phyloP scores from a whole-genome alignment of 2,888 invertebrate species.

The Euclidia mi region DNA sequence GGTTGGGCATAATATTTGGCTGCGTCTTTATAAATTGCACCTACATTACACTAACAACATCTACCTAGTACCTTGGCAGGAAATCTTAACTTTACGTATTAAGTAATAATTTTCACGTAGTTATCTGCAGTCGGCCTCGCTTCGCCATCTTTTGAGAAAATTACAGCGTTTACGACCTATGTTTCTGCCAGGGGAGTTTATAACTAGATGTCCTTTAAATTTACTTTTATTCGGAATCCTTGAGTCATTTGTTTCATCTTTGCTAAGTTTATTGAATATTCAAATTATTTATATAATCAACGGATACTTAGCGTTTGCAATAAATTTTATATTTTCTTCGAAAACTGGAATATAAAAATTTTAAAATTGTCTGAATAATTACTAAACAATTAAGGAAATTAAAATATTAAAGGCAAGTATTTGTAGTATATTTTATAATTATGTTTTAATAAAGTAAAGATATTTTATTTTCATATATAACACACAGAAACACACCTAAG shows the following conservation, averaged over 20 bases:
- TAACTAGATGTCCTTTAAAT: constrained; percentile 20
- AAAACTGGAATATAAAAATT: no score
- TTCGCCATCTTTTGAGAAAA: constrained; percentile 32
- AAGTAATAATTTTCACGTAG: constrained; percentile 30
- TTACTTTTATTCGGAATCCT: constrained; percentile 19
- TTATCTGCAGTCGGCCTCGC: constrained; percentile 31
- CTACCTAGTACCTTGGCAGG: background rate
- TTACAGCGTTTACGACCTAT: constrained; percentile 22
- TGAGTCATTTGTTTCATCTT: constrained; percentile 10
- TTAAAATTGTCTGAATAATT: no score
- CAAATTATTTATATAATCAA: constrained; percentile 22
- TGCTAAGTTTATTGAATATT: constrained; percentile 10
- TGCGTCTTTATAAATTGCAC: constrained; percentile 1
- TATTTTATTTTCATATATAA: no score
- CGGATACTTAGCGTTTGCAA: no score
- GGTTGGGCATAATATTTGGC: background rate
- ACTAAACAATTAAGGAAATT: no score
- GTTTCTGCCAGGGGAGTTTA: constrained; percentile 11
- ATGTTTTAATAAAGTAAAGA: no score
- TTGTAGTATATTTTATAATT: no score
- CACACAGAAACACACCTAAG: no score
- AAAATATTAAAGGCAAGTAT: no score
- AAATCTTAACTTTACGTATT: constrained; percentile 11
- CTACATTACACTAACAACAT: background rate
- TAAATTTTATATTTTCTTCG: no score